Conservation (phyloP, 2,113 vertebrate genomes). For the Lepus americanus region DNA sequence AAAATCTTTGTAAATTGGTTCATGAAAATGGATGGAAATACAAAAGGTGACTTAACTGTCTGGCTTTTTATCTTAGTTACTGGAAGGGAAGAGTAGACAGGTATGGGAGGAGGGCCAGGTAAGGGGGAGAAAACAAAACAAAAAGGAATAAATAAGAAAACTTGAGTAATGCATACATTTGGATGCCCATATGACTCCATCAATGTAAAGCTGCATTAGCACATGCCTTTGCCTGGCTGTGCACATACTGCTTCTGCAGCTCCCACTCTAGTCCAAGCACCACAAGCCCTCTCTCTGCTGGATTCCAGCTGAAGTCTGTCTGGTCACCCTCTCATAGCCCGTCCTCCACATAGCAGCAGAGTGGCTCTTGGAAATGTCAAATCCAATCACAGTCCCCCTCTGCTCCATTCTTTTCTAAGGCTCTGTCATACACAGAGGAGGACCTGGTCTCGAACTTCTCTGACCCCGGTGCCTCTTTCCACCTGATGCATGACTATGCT, state of each 20-base stretch:
- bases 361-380: neutral
- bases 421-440: neutral
- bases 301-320: too few relatives aligned
- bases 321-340: too few relatives aligned
- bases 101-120: neutral
- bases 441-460: neutral
- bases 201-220: neutral
- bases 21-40: neutral
- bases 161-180: neutral
- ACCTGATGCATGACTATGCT: neutral
- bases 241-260: neutral
- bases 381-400: neutral
- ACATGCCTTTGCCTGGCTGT: accelerated
- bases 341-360: neutral
- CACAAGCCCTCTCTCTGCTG: too few relatives aligned
- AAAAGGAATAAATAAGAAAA: neutral
- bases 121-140: neutral
- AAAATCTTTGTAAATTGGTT: neutral
- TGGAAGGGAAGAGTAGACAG: too few relatives aligned
- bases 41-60: neutral
- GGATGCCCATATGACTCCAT: neutral
- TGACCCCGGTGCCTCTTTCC: too few relatives aligned
- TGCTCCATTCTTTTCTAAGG: accelerated
- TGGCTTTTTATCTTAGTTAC: neutral
- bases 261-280: neutral